Base-by-base conservation (phyloP, 2,888 invertebrate genomes). In the Hoplodrina ambigua region DNA sequence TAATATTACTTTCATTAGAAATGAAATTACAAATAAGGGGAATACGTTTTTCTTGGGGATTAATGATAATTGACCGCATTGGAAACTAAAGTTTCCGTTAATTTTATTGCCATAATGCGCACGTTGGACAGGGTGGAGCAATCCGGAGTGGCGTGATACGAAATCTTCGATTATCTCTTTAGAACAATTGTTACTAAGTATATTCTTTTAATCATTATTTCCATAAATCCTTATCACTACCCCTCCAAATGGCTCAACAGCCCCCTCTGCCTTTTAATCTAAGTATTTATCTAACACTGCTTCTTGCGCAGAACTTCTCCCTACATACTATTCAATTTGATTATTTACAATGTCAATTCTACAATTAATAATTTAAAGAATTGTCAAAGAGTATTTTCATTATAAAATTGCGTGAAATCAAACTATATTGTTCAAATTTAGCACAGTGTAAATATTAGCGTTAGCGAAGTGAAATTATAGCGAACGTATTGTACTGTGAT, bases 31-130 rank as follows among this genome's bases (percentile, higher is more conserved):
- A 81, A 78, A 75, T 73, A 65, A 75, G 71, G 73, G 68, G 71
- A 84, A 85, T 83, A 65, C n/a, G 70, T 74, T 81, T 74, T 69
- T 74, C 79, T 75, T 78, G 76, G 77, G 70, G 74, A 83, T 73
- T 63, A 78, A 46, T 70, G 49, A 65, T 89, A 89, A 89, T 89
- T 89, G 89, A 89, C 89, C 81, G 84, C 67, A 73, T 72, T 54
- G 69, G 83, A 86, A 85, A 84, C 81, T 19, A 69, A 69, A 60
- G 81, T 84, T 82, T 74, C 81, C 63, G 50, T 75, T 59, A 65
- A 77, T 77, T 79, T 86, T 86, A 89, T 87, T 87, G 87, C 88
- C 85, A 81, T 85, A 77, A 71, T 57, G 33, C 49, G 25, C n/a
- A 11, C 20, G 49, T 63, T 63, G 25, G 50, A 58, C 30, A 30